phyloP scores from a whole-genome alignment of 1,140 invertebrate genomes.

The Temnothorax longispinosus region DNA sequence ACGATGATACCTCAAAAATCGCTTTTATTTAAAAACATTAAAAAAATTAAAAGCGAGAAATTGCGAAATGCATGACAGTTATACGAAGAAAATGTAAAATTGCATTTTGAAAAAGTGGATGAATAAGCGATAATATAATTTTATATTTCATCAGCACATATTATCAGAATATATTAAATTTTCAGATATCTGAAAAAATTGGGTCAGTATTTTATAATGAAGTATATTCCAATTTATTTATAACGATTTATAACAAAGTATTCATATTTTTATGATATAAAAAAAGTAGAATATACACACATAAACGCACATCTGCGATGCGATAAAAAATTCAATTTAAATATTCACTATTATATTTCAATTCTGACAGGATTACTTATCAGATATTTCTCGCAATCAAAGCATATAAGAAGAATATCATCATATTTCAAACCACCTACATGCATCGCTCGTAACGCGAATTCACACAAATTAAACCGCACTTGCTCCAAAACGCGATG shows the following conservation, averaged over 20 bases:
- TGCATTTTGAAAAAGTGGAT: neutral
- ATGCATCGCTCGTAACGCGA: neutral
- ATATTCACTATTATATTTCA: neutral
- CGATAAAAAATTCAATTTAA: neutral
- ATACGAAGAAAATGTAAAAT: neutral
- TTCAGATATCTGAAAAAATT: neutral
- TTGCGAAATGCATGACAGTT: neutral
- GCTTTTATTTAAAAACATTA: neutral
- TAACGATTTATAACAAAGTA: neutral
- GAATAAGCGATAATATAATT: neutral
- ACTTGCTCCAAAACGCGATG: slow-evolving; percentile 59
- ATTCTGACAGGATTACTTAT: neutral
- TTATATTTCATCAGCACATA: neutral
- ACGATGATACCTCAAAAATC: neutral
- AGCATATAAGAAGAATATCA: neutral
- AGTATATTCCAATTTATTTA: neutral
- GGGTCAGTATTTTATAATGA: neutral
- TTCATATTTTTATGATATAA: neutral
- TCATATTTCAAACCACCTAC: neutral
- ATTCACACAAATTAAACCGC: slow-evolving; percentile 18
- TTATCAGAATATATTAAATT: neutral
- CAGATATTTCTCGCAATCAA: neutral
- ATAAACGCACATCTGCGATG: neutral
- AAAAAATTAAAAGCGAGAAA: neutral
- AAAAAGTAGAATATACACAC: neutral